Conservation (phyloP, 2,797 vertebrate genomes). For the Acanthis flammea region DNA sequence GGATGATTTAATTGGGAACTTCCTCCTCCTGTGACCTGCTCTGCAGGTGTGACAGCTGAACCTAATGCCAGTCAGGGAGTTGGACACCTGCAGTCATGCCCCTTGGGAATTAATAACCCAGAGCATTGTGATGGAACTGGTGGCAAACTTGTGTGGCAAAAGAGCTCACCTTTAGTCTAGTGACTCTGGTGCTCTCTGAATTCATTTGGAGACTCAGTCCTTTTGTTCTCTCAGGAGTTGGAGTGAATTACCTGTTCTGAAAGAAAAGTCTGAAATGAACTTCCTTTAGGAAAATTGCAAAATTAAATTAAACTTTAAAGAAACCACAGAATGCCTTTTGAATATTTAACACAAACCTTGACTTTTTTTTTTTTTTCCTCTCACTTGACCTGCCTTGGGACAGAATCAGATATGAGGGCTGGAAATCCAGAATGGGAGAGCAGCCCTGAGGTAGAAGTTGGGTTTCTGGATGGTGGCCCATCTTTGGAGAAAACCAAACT, state of each 20-base stretch:
- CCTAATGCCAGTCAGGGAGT: not conserved
- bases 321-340: not conserved
- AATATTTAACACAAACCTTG: not conserved
- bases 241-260: constrained; percentile 6
- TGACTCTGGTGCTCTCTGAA: not conserved
- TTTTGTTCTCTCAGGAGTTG: not conserved
- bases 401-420: not conserved
- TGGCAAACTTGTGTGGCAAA: not conserved
- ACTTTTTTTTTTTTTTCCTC: not conserved
- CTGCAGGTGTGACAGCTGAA: not conserved
- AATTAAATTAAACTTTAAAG: constrained; percentile 33
- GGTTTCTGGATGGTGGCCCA: not conserved
- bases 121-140: not conserved
- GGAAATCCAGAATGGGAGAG: not conserved
- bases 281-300: not conserved
- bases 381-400: not conserved
- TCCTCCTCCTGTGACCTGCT: not conserved
- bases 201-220: not conserved
- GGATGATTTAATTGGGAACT: not conserved
- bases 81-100: not conserved
- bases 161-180: not conserved
- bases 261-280: not conserved
- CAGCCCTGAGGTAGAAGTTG: not conserved
- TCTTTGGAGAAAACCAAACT: not conserved
- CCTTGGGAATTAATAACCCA: not conserved